A percentile compares a stretch with the other conserved stretches of the same genome.
Evolutionary conservation across 2,888 invertebrate genomes (phyloP).

Genomic region (Chymomyza procnemis): DNA sequence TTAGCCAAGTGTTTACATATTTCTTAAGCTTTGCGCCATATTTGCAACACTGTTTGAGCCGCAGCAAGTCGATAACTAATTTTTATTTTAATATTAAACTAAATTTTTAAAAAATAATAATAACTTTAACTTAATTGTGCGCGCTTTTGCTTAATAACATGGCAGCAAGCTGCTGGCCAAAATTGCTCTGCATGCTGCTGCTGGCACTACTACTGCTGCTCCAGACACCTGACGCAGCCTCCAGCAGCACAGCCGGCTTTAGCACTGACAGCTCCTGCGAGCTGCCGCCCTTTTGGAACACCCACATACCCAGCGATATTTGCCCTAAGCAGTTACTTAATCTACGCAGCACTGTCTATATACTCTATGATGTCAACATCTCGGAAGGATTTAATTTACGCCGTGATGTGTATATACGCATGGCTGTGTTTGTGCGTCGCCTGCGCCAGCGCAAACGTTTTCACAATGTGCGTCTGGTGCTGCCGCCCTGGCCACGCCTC

Average conservation of each 20-base stretch:
- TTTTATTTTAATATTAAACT: neutral
- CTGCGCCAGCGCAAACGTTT: conserved; percentile 80
- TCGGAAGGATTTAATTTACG: conserved; percentile 98
- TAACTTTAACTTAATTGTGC: neutral
- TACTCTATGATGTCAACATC: conserved; percentile 96
- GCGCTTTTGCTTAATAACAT: neutral
- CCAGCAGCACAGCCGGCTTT: too few species aligned
- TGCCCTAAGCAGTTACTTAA: conserved; percentile 45
- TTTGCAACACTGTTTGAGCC: neutral
- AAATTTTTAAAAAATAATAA: neutral
- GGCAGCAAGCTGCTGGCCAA: neutral
- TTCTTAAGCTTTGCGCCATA: neutral
- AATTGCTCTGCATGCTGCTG: neutral
- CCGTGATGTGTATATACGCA: conserved; percentile 95
- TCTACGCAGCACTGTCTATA: conserved; percentile 79
- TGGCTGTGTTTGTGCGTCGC: conserved; percentile 89
- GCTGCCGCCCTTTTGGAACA: conserved; percentile 25
- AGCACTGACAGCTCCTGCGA: conserved; percentile 17
- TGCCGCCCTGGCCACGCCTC: conserved; percentile 94
- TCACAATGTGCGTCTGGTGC: conserved; percentile 83
- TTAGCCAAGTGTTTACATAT: neutral
- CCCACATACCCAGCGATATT: conserved; percentile 13
- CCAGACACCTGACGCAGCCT: too few species aligned
- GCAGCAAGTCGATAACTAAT: neutral
- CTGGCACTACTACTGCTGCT: too few species aligned